A percentile compares a stretch with the other conserved stretches of the same genome.
Conservation (phyloP, 2,888 invertebrate species). For the Trypoxylon attenuatum region DNA sequence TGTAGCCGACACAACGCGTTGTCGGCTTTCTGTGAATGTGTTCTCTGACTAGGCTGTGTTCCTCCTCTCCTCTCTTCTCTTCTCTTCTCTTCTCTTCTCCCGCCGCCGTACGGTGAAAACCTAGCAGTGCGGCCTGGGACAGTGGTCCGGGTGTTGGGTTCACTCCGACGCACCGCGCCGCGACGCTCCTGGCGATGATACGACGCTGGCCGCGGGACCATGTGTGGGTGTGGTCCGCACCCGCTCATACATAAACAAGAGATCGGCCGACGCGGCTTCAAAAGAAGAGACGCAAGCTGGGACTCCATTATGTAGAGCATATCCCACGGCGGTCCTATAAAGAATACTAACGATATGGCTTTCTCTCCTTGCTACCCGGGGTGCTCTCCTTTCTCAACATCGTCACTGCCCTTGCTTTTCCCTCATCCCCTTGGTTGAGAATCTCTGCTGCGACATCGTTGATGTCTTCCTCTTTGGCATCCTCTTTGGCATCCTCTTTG, state of each 20-base stretch:
- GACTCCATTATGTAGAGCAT: conserved; percentile 75
- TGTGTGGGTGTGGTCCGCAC: conserved; percentile 68
- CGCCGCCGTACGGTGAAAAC: conserved; percentile 15
- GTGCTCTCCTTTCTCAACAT: conserved; percentile 56
- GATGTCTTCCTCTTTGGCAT: neutral
- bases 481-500: neutral
- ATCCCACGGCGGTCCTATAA: conserved; percentile 72
- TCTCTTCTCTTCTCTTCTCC: conserved; percentile 1
- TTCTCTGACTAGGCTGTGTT: no score
- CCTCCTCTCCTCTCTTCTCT: conserved; percentile 19
- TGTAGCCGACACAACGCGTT: conserved; percentile 47
- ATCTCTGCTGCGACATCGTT: conserved; percentile 20
- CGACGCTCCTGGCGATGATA: conserved; percentile 8
- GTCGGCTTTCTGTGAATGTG: conserved; percentile 57
- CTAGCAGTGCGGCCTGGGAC: conserved; percentile 43
- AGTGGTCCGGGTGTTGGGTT: conserved; percentile 3
- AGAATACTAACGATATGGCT: conserved; percentile 74
- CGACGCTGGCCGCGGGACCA: conserved; percentile 15
- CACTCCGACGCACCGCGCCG: conserved; percentile 14
- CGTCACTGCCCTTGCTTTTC: conserved; percentile 26
- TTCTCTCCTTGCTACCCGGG: conserved; percentile 60
- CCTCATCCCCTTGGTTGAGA: conserved; percentile 6
- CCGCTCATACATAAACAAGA: conserved; percentile 75
- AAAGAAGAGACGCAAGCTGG: conserved; percentile 72
- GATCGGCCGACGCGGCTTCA: conserved; percentile 72